Conservation (phyloP, 2,888 invertebrate species). For the Drosophila paramelanica region DNA sequence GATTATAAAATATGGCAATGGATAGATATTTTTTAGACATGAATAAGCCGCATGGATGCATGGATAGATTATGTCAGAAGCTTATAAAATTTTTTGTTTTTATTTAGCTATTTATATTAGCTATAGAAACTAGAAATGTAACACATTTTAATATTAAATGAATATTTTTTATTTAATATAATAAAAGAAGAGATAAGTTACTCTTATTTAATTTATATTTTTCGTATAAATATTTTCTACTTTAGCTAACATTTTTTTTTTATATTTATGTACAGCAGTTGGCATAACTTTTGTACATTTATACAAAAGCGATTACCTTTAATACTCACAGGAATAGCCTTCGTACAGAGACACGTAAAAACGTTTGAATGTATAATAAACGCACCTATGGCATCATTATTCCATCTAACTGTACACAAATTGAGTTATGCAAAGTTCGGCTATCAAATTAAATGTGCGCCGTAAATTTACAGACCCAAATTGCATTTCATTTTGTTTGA, state of each 20-base stretch:
- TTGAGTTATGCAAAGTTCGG: conserved; percentile 28
- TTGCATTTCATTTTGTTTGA: conserved; percentile 25
- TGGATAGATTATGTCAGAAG: too few relatives aligned
- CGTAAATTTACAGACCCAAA: conserved; percentile 12
- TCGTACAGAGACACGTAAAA: neutral
- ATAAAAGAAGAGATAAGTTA: neutral
- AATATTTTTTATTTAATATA: neutral
- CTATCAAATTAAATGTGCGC: conserved; percentile 15
- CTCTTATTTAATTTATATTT: neutral
- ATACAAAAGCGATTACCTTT: neutral
- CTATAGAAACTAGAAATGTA: neutral
- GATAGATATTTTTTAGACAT: neutral
- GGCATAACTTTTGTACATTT: neutral
- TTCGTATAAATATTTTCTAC: neutral
- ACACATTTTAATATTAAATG: too few relatives aligned
- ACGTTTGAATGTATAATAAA: neutral
- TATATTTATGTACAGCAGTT: neutral
- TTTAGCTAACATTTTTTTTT: neutral
- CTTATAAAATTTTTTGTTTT: too few relatives aligned
- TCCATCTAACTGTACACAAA: neutral
- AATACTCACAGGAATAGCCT: conserved; percentile 8
- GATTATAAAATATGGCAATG: neutral
- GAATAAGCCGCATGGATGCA: neutral
- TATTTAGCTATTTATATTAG: neutral
- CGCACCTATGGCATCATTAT: conserved; percentile 1